Base-by-base conservation (phyloP, 30 jellyfish, hydroid and myxozoan species). In the Cassiopea xamachana region DNA sequence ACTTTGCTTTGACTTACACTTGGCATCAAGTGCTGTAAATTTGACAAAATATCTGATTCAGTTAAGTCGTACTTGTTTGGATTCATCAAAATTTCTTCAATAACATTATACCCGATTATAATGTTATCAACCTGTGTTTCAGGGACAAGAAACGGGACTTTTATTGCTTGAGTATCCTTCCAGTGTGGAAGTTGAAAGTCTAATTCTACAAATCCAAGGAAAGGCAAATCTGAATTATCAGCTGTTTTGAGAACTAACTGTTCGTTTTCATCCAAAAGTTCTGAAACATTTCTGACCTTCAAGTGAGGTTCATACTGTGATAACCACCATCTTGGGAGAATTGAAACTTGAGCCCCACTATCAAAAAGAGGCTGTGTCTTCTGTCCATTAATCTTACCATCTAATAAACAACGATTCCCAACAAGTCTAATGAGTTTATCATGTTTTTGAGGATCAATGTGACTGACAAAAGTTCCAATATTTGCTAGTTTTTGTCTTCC, bases 341-440 rank as follows among this genome's bases (percentile, higher is more conserved):
- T 60, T 43, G 87, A 85, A 3, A 87, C 89, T 60, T 87, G 94
- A 16, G 94, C 81, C 48, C 94, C 94, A 44, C 83, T 87, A 81
- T 68, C 94, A 81, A 89, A 87, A 18, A 87, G 67, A 1, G 82
- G 90, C 43, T 62, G 50, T 2, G 2, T 15, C n/a, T 46, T 70
- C 1, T 8, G 46, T 7, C 67, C 90, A 43, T 77, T 60, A 15
- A 87, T 45, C 74, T 19, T 58, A 50, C 94, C 75, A 1, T 50
- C 15, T 10, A 77, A 9, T 14, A 75, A 12, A 67, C 90, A 87
- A 73, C 62, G 77, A 73, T 75, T 60, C 13, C 94, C 94, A 19
- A 87, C 89, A 14, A 47, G 86, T 77, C 73, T 77, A 47, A 77
- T 77, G 47, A 49, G 86, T 45, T 77, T 77, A 77, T 77, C 27